Evolutionary conservation across 2,797 vertebrate species (phyloP).

Genomic region (Dallia pectoralis): DNA sequence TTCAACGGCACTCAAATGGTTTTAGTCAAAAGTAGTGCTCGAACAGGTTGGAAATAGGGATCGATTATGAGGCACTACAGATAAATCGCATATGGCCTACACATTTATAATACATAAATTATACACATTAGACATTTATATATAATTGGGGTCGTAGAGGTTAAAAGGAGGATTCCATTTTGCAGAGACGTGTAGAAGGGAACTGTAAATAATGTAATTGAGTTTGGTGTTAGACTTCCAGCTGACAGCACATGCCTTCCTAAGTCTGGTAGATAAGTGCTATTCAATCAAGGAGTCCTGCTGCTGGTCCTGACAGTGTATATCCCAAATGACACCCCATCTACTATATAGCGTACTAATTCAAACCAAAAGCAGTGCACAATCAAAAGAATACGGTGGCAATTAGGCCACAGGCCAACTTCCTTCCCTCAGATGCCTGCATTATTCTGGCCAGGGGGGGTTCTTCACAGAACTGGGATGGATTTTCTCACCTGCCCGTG

Average conservation of each 20-base stretch:
- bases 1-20: neutral
- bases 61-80: neutral
- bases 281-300: slow-evolving; percentile 48
- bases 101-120: neutral
- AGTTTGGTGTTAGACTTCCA: neutral
- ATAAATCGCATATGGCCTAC: neutral
- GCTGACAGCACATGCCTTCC: slow-evolving; percentile 8
- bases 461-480: neutral
- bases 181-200: neutral
- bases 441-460: neutral
- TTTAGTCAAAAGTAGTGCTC: neutral
- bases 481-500: neutral
- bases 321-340: slow-evolving; percentile 1
- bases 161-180: neutral
- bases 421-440: neutral
- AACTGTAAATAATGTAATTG: neutral
- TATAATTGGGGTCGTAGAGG: slow-evolving; percentile 11
- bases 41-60: neutral
- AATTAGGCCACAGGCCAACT: neutral
- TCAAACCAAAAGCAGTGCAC: neutral
- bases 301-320: slow-evolving; percentile 35
- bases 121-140: neutral
- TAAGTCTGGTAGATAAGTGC: slow-evolving; percentile 34
- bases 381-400: neutral
- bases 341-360: neutral